A percentile compares a stretch with the other conserved stretches of the same genome.
Evolutionary conservation across 2,888 invertebrate genomes (phyloP).

Genomic region (Baccha elongata): DNA sequence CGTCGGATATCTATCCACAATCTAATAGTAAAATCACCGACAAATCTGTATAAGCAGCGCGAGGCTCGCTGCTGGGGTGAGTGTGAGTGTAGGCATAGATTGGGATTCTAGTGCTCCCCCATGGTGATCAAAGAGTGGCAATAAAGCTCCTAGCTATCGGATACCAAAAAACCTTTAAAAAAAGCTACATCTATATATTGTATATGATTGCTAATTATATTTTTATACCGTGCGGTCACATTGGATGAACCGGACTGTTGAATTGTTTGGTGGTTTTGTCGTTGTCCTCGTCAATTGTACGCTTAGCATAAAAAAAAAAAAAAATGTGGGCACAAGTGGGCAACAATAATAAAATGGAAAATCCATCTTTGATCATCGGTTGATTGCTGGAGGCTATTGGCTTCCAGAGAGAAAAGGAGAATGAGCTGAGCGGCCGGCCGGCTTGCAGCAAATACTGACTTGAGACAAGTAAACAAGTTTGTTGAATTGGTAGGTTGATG

Average conservation of each 20-base stretch:
- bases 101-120: slow-evolving; percentile 47
- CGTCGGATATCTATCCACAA: slow-evolving; percentile 60
- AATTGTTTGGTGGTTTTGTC: slow-evolving; percentile 13
- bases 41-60: neutral
- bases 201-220: slow-evolving; percentile 65
- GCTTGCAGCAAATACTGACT: neutral
- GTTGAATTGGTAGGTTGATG: slow-evolving; percentile 27
- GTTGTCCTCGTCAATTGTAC: slow-evolving; percentile 55
- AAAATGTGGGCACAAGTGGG: slow-evolving; percentile 54
- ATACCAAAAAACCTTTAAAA: slow-evolving; percentile 26
- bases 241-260: slow-evolving; percentile 39
- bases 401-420: slow-evolving; percentile 14
- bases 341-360: slow-evolving; percentile 61
- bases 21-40: slow-evolving; percentile 54
- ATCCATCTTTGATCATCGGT: slow-evolving; percentile 56
- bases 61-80: neutral
- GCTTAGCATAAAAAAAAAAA: slow-evolving; percentile 43
- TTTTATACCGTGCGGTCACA: slow-evolving; percentile 48
- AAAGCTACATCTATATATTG: slow-evolving; percentile 46
- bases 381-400: slow-evolving; percentile 32
- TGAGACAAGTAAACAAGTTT: slow-evolving; percentile 47
- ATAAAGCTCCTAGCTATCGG: slow-evolving; percentile 51
- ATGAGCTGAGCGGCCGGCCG: slow-evolving; percentile 7
- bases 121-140: slow-evolving; percentile 50
- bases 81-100: neutral